Evolutionary conservation across 2,888 invertebrate species (phyloP).

Genomic region (Calameuta pallipes): DNA sequence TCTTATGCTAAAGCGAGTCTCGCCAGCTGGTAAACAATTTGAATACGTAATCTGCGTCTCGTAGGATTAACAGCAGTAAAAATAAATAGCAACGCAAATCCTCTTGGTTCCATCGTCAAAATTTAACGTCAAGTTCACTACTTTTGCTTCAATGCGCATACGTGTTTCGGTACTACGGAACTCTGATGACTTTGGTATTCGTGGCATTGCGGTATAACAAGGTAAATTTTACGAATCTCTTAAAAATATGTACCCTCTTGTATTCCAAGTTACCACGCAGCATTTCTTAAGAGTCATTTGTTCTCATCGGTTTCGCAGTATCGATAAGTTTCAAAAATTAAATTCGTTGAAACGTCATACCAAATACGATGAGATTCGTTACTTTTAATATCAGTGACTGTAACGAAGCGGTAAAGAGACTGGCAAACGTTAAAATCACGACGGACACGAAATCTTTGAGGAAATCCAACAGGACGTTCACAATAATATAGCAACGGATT

Average conservation of each 20-base stretch:
- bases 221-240: too few species aligned
- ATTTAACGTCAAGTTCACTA: too few species aligned
- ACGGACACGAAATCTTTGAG: neutral
- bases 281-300: neutral
- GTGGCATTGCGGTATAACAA: too few species aligned
- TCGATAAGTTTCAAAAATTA: neutral
- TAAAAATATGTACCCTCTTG: too few species aligned
- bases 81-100: too few species aligned
- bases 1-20: too few species aligned
- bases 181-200: too few species aligned
- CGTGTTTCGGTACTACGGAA: too few species aligned
- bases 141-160: too few species aligned
- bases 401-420: neutral
- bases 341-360: neutral
- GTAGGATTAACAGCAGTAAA: too few species aligned
- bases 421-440: neutral
- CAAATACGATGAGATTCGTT: neutral
- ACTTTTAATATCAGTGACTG: neutral
- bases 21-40: neutral
- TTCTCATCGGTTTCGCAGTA: neutral
- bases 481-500: neutral
- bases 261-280: neutral
- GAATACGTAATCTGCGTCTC: neutral
- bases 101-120: too few species aligned
- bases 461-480: neutral